Evolutionary conservation across 2,888 invertebrate genomes (phyloP).

Genomic region (Poecilobothrus nobilitatus): DNA sequence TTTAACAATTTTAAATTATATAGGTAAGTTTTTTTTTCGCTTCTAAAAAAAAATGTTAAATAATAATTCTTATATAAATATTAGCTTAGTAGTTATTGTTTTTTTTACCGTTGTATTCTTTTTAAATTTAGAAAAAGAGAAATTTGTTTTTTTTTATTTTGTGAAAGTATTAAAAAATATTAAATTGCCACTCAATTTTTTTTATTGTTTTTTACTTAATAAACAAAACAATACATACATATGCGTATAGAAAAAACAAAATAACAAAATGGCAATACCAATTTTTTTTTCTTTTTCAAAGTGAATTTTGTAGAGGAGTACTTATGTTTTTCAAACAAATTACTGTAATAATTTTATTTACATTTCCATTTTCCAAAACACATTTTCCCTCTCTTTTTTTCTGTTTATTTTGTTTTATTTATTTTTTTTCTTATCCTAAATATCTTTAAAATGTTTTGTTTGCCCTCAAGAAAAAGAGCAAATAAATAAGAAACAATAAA

Average conservation of each 20-base stretch:
- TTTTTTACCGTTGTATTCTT: no score
- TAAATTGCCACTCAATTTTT: slow-evolving; percentile 2
- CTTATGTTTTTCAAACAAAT: not conserved
- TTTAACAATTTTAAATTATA: no score
- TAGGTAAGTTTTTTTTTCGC: no score
- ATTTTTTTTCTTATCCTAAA: not conserved
- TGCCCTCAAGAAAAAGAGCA: not conserved
- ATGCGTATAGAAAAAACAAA: no score
- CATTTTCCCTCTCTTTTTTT: not conserved
- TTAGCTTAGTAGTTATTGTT: no score
- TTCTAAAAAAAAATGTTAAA: no score
- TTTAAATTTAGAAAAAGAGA: no score
- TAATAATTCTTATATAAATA: no score
- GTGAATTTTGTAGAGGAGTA: not conserved
- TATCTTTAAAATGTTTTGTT: slow-evolving; percentile 2
- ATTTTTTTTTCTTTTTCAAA: no score
- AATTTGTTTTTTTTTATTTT: no score
- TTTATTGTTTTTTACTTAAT: not conserved
- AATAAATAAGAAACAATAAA: not conserved
- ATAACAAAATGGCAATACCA: no score
- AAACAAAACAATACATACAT: not conserved
- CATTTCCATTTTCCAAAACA: not conserved
- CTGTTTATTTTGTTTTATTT: no score
- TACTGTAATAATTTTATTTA: slow-evolving; percentile 4
- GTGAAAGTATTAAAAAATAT: not conserved